These are phyloP conservation scores for Apolygus lucorum DNA, from an alignment of 1,140 invertebrate species.

Conservation along the genomic window DNA sequence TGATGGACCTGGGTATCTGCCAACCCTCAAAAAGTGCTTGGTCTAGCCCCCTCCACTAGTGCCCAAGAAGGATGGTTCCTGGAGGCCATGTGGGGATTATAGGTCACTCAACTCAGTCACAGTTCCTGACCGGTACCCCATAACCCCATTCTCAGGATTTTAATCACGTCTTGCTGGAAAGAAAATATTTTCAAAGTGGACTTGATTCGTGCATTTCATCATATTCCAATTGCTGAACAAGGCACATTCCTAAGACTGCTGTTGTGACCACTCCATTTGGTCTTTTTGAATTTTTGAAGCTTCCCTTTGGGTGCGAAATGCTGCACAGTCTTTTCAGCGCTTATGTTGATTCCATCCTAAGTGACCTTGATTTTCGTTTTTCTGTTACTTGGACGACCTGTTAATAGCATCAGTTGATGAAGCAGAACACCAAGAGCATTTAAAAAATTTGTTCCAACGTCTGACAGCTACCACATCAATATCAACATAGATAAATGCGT, in stretches of 20 bases:
- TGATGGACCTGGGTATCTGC: slow-evolving; percentile 34
- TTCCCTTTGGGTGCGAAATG: slow-evolving; percentile 41
- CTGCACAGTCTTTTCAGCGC: slow-evolving; percentile 40
- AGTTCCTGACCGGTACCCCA: slow-evolving; percentile 38
- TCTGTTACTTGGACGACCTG: slow-evolving; percentile 44
- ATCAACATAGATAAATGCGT: no score
- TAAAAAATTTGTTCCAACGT: slow-evolving; percentile 37
- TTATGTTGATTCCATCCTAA: slow-evolving; percentile 37
- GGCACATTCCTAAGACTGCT: slow-evolving; percentile 40
- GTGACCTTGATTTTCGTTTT: slow-evolving; percentile 34
- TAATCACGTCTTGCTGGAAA: slow-evolving; percentile 30
- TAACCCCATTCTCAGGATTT: no score
- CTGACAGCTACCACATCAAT: no score
- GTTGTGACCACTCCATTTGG: slow-evolving; percentile 37
- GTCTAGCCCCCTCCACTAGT: slow-evolving; percentile 42
- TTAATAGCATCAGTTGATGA: slow-evolving; percentile 37
- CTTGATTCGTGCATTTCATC: slow-evolving; percentile 43
- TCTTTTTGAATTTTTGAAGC: slow-evolving; percentile 37
- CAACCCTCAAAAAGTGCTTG: slow-evolving; percentile 37
- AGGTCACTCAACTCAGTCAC: slow-evolving; percentile 40
- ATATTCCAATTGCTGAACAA: slow-evolving; percentile 36
- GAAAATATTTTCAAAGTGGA: slow-evolving; percentile 43
- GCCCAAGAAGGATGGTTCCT: slow-evolving; percentile 40
- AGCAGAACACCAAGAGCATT: slow-evolving; percentile 38
- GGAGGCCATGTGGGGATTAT: slow-evolving; percentile 42